These are phyloP conservation scores for Geopemphigus sp. DNA, from an alignment of 1,140 invertebrate genomes.

Conservation along the genomic window DNA sequence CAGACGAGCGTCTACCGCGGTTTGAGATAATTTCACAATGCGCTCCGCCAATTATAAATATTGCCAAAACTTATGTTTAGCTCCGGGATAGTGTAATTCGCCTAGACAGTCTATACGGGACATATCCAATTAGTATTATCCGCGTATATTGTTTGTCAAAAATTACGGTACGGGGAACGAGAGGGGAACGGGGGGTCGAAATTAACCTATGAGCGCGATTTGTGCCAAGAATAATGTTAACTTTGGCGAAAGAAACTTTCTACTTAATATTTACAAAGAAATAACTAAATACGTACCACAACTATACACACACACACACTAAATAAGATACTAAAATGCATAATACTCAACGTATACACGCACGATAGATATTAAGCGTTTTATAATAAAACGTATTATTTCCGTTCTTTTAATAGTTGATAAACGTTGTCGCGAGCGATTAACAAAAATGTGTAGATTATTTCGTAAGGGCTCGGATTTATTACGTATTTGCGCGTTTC, in stretches of 20 bases:
- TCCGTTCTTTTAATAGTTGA: too few relatives aligned
- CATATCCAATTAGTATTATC: constrained; percentile 38
- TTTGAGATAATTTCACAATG: neutral
- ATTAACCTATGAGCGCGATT: constrained; percentile 30
- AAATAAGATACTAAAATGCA: too few relatives aligned
- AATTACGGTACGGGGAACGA: neutral
- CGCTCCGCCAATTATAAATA: constrained; percentile 35
- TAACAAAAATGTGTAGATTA: too few relatives aligned
- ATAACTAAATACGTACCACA: neutral
- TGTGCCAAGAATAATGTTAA: constrained; percentile 46
- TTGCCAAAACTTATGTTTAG: constrained; percentile 14
- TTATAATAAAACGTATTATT: too few relatives aligned
- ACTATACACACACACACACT: too few relatives aligned
- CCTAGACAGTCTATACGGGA: constrained; percentile 8
- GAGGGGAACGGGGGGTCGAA: neutral
- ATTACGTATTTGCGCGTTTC: too few relatives aligned
- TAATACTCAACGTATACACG: too few relatives aligned
- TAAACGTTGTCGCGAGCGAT: too few relatives aligned
- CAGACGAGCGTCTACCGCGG: too few relatives aligned
- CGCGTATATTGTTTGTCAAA: constrained; percentile 28
- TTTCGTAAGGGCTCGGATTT: too few relatives aligned
- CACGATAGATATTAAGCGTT: too few relatives aligned
- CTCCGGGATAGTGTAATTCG: constrained; percentile 10
- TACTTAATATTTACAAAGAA: constrained; percentile 20
- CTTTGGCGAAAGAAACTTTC: constrained; percentile 29